Conservation (phyloP, 2,797 vertebrate genomes). For the Rhynchonycteris naso region DNA sequence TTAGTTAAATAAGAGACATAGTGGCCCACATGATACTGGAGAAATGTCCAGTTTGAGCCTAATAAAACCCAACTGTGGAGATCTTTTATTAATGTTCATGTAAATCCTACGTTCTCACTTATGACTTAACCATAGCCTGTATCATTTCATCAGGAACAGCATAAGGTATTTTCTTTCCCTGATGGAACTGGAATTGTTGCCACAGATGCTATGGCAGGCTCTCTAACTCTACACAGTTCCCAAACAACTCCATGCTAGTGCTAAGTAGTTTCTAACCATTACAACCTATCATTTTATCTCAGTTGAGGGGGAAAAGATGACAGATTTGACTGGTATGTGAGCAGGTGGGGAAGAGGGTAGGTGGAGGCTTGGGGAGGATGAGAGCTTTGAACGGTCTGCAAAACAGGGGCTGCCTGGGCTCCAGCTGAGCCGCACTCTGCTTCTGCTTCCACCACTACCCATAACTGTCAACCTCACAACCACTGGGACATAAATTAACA, state of each 20-base stretch:
- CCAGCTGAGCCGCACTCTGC: background rate
- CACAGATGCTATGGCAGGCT: background rate
- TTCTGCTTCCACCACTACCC: background rate
- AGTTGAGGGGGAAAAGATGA: background rate
- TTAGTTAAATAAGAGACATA: background rate
- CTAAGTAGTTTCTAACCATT: background rate
- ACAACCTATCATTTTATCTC: background rate
- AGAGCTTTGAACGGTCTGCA: background rate
- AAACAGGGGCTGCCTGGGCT: background rate
- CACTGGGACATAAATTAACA: conserved; percentile 49
- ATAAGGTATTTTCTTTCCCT: background rate
- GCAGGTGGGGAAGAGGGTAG: background rate
- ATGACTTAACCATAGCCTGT: background rate
- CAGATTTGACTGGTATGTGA: background rate
- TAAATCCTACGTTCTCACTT: background rate
- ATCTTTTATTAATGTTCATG: background rate
- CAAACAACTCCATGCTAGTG: background rate
- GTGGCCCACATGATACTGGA: background rate
- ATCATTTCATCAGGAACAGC: background rate
- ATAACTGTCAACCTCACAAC: background rate
- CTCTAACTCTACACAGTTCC: background rate
- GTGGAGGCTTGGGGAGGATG: too few relatives aligned
- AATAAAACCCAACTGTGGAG: background rate
- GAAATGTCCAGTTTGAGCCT: background rate
- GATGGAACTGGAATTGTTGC: background rate